Evolutionary conservation across 1,140 invertebrate genomes (phyloP).

Genomic region (Apolygus lucorum): DNA sequence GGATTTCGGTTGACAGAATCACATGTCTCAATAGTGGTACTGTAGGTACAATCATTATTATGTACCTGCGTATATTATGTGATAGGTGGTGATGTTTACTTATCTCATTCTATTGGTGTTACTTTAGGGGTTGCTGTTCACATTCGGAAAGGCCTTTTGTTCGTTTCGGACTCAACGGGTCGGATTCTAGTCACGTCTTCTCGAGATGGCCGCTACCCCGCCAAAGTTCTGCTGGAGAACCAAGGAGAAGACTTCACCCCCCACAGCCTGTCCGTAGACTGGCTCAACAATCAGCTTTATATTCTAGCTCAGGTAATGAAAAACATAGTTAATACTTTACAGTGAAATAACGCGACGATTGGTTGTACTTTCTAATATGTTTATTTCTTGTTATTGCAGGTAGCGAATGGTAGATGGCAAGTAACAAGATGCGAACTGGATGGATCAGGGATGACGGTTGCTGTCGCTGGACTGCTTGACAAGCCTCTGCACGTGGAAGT

Average conservation of each 20-base stretch:
- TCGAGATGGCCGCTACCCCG: slow-evolving; percentile 34
- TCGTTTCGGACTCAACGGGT: slow-evolving; percentile 61
- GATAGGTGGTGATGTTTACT: slow-evolving; percentile 4
- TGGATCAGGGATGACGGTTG: slow-evolving; percentile 54
- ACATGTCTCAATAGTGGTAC: too few relatives aligned
- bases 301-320: slow-evolving; percentile 55
- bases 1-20: too few relatives aligned
- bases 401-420: slow-evolving; percentile 45
- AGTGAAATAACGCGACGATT: too few relatives aligned
- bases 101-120: slow-evolving; percentile 28
- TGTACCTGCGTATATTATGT: too few relatives aligned
- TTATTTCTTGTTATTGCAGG: too few relatives aligned
- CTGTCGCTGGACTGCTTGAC: slow-evolving; percentile 53
- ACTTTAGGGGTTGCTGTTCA: slow-evolving; percentile 62
- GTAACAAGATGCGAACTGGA: slow-evolving; percentile 61
- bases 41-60: too few relatives aligned
- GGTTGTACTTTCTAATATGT: too few relatives aligned
- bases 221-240: slow-evolving; percentile 30
- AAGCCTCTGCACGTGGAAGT: slow-evolving; percentile 70
- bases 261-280: slow-evolving; percentile 61
- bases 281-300: slow-evolving; percentile 75
- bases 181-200: slow-evolving; percentile 48
- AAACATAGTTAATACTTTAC: too few relatives aligned
- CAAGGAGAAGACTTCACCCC: slow-evolving; percentile 45
- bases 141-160: slow-evolving; percentile 56